Evolutionary conservation across 2,797 vertebrate species (phyloP), one percentile per base, ranked within the genome.

Genomic region (Darevskia mixta): DNA sequence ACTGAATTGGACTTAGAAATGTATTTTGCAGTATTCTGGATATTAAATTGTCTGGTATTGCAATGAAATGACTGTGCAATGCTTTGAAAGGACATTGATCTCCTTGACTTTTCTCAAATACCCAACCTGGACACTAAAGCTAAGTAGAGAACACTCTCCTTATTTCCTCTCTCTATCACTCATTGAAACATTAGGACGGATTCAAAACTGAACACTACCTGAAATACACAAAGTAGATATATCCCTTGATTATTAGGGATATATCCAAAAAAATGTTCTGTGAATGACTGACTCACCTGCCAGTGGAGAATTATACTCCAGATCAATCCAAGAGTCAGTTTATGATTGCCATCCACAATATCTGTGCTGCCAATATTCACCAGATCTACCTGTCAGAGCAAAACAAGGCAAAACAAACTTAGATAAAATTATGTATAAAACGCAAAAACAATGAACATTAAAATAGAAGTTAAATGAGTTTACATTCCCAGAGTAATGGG

Each of bases 221-320:
- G 13, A 79, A 79, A 79, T 15, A n/a, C 35, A 66, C 18, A n/a
- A 3, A 13, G 15, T 2, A 85, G 77, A 15, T 25, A 61, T 32
- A 29, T 23, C 20, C 6, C 41, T 79, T 78, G 69, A 4, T 80
- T 5, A n/a, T 83, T 61, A 79, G 11, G 23, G 20, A 49, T 35
- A 80, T 8, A 49, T 20, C 17, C 32, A 45, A 64, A 64, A 64
- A 69, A 87, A 35, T 32, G 13, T 43, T 45, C 67, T 73, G 27
- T 11, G 79, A 86, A 86, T 41, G 29, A 85, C 20, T 35, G 61
- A 66, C 58, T 95, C 90, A 99, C 99, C 98, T 99, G 99, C 99
- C 99, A 99, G 95, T 99, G 98, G 96, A 99, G 98, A 97, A 99
- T 99, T 96, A 99, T 99, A 97, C 98, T 99, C 99, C 99, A 99